Evolutionary conservation across 2,888 invertebrate genomes (phyloP).

Genomic region (Machimus atricapillus): DNA sequence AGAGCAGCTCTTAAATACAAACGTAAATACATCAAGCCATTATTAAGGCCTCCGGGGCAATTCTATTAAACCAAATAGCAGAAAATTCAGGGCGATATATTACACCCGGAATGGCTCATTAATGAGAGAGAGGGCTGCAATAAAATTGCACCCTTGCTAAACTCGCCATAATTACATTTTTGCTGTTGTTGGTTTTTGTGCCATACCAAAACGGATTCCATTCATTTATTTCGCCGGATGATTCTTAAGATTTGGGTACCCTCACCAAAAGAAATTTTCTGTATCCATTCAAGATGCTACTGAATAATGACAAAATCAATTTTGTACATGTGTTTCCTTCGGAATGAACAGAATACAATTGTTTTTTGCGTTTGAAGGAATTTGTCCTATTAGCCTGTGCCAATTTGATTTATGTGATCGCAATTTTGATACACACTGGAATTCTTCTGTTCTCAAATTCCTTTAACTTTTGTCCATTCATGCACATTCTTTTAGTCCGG

Average conservation of each 20-base stretch:
- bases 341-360: not conserved
- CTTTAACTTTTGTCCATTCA: not conserved
- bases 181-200: not conserved
- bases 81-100: slow-evolving; percentile 31
- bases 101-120: slow-evolving; percentile 24
- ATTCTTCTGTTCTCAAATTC: not conserved
- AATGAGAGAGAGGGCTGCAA: slow-evolving; percentile 26
- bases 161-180: slow-evolving; percentile 26
- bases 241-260: not conserved
- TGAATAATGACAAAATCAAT: slow-evolving; percentile 38
- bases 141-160: slow-evolving; percentile 39
- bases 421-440: not conserved
- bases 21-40: not conserved
- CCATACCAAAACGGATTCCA: not conserved
- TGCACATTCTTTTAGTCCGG: not conserved
- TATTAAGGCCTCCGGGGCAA: slow-evolving; percentile 15
- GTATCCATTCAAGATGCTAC: slow-evolving; percentile 3
- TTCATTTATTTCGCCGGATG: slow-evolving; percentile 8
- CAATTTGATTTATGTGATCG: not conserved
- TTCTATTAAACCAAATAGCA: slow-evolving; percentile 36
- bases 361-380: not conserved
- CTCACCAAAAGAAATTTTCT: not conserved
- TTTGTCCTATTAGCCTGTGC: not conserved
- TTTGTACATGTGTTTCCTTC: slow-evolving; percentile 32
- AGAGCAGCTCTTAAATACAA: not conserved